phyloP scores from a whole-genome alignment of 2,113 vertebrate genomes.

The Pipra filicauda region DNA sequence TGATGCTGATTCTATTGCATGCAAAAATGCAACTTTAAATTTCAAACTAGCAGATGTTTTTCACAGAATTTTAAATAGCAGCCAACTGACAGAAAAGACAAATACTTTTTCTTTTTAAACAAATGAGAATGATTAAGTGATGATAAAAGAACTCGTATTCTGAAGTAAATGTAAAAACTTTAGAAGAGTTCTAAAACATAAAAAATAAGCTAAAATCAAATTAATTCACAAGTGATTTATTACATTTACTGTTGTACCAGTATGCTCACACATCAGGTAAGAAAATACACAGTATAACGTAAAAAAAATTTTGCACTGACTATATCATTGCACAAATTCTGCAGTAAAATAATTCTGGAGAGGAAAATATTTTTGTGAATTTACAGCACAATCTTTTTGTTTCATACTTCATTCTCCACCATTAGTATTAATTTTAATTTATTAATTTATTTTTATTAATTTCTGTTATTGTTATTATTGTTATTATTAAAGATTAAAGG shows the following conservation, averaged over 20 bases:
- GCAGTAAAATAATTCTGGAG: background rate
- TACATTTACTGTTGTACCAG: background rate
- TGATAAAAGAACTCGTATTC: background rate
- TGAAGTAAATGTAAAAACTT: conserved; percentile 13
- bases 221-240: background rate
- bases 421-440: background rate
- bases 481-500: background rate
- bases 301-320: background rate
- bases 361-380: background rate
- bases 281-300: background rate
- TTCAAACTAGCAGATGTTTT: conserved; percentile 43
- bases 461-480: background rate
- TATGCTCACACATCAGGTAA: background rate
- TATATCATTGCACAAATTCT: background rate
- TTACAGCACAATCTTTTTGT: background rate
- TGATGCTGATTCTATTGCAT: background rate
- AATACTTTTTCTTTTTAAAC: background rate
- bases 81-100: conserved; percentile 19
- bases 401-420: background rate
- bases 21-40: background rate
- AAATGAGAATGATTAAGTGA: conserved; percentile 19
- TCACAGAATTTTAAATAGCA: conserved; percentile 19
- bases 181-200: background rate
- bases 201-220: background rate
- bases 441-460: background rate